Evolutionary conservation across 2,113 vertebrate species (phyloP).

Genomic region (Hyperopisus bebe): DNA sequence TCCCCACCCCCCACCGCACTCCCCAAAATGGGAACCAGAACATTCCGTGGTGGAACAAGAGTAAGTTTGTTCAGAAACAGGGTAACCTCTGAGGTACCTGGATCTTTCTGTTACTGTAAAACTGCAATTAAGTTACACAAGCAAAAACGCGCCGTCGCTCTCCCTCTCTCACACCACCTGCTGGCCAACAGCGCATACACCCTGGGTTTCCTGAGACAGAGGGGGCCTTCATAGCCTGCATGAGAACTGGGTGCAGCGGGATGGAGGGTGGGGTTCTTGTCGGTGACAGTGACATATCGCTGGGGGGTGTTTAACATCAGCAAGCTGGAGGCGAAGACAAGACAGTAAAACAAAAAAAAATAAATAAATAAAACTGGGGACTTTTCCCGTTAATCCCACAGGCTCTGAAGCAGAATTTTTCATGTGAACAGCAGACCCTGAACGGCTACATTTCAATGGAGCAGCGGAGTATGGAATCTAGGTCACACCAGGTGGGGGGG

Average conservation of each 20-base stretch:
- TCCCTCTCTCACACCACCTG: slow-evolving; percentile 34
- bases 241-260: background rate
- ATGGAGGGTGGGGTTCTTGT: background rate
- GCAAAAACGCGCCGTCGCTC: background rate
- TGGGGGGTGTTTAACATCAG: background rate
- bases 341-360: background rate
- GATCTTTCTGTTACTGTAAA: slow-evolving; percentile 12
- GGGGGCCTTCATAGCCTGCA: background rate
- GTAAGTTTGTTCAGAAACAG: slow-evolving; percentile 14
- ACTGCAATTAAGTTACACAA: background rate
- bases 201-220: background rate
- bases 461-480: slow-evolving; percentile 32
- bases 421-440: slow-evolving; percentile 32
- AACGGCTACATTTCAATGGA: slow-evolving; percentile 10
- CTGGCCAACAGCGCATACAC: slow-evolving; percentile 19
- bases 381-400: background rate
- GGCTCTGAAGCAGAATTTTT: slow-evolving; percentile 26
- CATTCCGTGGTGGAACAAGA: background rate
- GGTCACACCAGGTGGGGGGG: slow-evolving; percentile 25
- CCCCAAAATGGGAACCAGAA: background rate
- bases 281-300: background rate
- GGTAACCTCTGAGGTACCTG: slow-evolving; percentile 3
- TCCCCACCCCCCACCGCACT: background rate
- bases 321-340: background rate
- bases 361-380: background rate